A percentile compares a stretch with the other conserved stretches of the same genome.
phyloP scores from a whole-genome alignment of 2,113 vertebrate species.

The Lophochroa leadbeateri region DNA sequence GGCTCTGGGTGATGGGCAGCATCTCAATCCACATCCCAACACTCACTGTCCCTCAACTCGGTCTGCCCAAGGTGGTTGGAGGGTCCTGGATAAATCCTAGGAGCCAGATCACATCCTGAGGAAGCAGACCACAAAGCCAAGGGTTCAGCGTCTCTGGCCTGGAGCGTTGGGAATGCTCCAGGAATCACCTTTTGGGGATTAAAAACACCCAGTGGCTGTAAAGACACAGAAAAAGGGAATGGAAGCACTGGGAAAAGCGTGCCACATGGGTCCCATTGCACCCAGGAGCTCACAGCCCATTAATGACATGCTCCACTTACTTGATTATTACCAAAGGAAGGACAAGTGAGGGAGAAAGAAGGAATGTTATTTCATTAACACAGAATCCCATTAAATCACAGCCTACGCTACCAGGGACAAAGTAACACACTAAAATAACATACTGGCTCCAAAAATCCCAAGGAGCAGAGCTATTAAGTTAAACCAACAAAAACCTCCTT shows the following conservation, averaged over 20 bases:
- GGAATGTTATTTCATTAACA: conserved; percentile 4
- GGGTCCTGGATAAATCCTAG: neutral
- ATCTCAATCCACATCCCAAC: neutral
- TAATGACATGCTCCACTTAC: neutral
- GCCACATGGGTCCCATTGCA: neutral
- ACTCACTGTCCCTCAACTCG: fast-evolving
- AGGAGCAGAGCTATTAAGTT: neutral
- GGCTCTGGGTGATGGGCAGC: neutral
- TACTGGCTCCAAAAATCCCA: neutral
- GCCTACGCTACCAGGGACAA: neutral
- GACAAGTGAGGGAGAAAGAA: neutral
- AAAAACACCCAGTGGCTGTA: fast-evolving
- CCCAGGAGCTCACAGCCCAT: neutral
- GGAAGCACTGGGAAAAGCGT: fast-evolving
- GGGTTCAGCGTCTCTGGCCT: fast-evolving
- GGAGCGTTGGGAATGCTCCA: neutral
- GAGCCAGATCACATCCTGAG: fast-evolving
- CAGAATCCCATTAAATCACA: conserved; percentile 20
- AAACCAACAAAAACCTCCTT: neutral
- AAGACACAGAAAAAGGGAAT: neutral
- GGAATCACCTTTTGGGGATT: fast-evolving
- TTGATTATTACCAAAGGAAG: neutral
- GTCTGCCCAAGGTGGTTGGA: neutral
- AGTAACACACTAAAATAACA: neutral
- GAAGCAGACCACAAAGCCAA: neutral